Base-by-base conservation (phyloP, 2,113 vertebrate species). In the Mus spicilegus region DNA sequence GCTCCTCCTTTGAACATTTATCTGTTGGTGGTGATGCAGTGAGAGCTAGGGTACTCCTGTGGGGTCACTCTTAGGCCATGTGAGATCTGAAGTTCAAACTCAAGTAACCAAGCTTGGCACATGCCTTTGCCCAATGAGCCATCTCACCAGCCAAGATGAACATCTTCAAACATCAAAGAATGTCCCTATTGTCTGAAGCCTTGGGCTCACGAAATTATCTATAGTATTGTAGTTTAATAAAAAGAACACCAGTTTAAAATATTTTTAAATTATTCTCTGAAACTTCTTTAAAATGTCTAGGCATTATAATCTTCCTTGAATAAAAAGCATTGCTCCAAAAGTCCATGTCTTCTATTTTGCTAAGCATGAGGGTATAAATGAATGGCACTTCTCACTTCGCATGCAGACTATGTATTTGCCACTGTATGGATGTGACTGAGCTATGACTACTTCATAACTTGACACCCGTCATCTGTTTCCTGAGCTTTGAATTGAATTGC, bases 181-280 rank as follows among this genome's bases (percentile, higher is more conserved):
- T 20, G 77, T 46, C 39, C 1, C 20, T 1, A 61, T 67, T 56
- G 85, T 22, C 54, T 6, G 58, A 30, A 67, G 7, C 20, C 19
- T 13, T 61, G 11, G 16, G 33, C 54, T 93, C 7, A 28, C 28
- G 22, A 49, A 94, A 56, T 61, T 75, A 89, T 20, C 75, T 20
- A 33, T 3, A 75, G 7, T 10, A 8, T 49, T 3, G 7, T 56
- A 65, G 39, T 91, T 95, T 63, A 80, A 81, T 54, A 77, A 86
- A 86, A 85, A 85, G 5, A 42, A 19, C 63, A 84, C 5, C 58
- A 30, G 26, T 42, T 26, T 26, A 78, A 78, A 81, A 56, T 22
- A 81, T 85, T 87, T n/a, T 28, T n/a, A 20, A 93, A 94, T 91
- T 91, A 54, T 28, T 39, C 77, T 75, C 22, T 75, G 26, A 20